A percentile compares a stretch with the other conserved stretches of the same genome.
These are phyloP conservation scores for Choloepus didactylus DNA, from an alignment of 2,797 vertebrate species.

Conservation along the genomic window DNA sequence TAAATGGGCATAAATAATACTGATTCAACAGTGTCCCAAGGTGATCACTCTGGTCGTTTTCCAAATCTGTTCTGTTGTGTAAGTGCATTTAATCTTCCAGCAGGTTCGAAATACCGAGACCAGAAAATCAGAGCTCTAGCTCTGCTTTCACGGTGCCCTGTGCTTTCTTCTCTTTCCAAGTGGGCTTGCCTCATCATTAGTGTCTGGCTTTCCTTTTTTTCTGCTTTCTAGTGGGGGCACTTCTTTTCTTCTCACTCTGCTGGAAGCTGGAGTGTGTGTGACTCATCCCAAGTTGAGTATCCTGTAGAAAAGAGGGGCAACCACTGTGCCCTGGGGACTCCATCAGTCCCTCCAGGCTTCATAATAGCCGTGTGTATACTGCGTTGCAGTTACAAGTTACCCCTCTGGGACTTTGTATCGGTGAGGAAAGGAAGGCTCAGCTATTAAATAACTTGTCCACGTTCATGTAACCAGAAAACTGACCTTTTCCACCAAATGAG, in stretches of 20 bases:
- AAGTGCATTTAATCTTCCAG: background rate
- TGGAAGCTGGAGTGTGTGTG: background rate
- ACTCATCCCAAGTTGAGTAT: background rate
- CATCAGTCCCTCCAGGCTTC: background rate
- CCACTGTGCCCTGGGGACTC: no score
- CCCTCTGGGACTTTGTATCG: background rate
- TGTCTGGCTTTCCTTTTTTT: background rate
- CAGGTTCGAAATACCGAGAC: background rate
- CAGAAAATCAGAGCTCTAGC: background rate
- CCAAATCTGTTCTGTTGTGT: slow-evolving; percentile 38
- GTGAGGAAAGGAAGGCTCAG: background rate
- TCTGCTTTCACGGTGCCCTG: background rate
- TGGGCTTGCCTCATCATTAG: background rate
- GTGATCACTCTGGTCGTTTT: background rate
- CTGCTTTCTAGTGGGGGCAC: background rate
- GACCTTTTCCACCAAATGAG: background rate
- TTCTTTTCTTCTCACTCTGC: background rate
- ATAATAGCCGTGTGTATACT: fast-evolving
- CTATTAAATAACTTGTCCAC: background rate
- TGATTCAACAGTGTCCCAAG: background rate
- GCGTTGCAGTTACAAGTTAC: background rate
- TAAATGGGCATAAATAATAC: background rate
- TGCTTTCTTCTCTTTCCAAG: background rate
- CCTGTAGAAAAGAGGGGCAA: background rate
- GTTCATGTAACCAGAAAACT: background rate